Conservation (phyloP, 2,113 vertebrate genomes). For the Dissostichus mawsoni region DNA sequence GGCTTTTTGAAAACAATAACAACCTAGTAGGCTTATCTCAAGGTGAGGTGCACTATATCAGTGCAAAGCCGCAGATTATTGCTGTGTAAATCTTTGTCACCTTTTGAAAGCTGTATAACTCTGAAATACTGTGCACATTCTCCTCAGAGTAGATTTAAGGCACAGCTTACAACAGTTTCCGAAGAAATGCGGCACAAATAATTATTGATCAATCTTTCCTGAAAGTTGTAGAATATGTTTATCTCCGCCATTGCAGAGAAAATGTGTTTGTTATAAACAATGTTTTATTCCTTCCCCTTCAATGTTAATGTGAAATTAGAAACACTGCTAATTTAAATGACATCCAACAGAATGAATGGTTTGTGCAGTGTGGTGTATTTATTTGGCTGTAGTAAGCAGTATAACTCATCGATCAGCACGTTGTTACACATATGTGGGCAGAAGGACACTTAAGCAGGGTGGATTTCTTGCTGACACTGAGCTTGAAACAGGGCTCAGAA, state of each 20-base stretch:
- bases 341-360: not conserved
- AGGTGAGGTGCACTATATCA: conserved; percentile 14
- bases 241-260: not conserved
- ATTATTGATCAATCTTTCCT: conserved; percentile 39
- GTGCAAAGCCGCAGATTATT: conserved; percentile 39
- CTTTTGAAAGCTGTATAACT: conserved; percentile 36
- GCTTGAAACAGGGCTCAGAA: conserved; percentile 43
- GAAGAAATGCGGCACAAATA: conserved; percentile 34
- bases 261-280: conserved; percentile 3
- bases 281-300: not conserved
- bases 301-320: not conserved
- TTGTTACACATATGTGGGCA: conserved; percentile 57
- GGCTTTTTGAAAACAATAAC: conserved; percentile 29
- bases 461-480: conserved; percentile 57
- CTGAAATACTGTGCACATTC: conserved; percentile 40
- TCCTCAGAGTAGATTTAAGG: conserved; percentile 28
- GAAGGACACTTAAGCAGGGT: conserved; percentile 51
- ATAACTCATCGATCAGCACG: conserved; percentile 54
- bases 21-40: conserved; percentile 30
- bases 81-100: conserved; percentile 39
- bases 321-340: not conserved
- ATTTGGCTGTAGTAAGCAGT: conserved; percentile 42
- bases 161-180: not conserved
- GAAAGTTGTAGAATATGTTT: not conserved
- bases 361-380: conserved; percentile 23